Evolutionary conservation across 2,797 vertebrate genomes (phyloP).

Genomic region (Melanitta fusca): DNA sequence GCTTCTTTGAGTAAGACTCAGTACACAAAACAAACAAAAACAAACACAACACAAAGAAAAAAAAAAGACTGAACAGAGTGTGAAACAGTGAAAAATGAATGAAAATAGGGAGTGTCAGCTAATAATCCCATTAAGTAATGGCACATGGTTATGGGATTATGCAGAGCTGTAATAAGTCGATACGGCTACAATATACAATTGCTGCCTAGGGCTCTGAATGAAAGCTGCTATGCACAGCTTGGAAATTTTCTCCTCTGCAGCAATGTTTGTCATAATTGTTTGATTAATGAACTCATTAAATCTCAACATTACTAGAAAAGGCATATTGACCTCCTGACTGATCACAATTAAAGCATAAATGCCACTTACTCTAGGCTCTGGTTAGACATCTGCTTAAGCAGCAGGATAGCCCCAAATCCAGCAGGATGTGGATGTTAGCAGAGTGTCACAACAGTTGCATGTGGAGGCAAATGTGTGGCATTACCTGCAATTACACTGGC

Average conservation of each 20-base stretch:
- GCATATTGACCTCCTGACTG: background rate
- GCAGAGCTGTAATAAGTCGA: background rate
- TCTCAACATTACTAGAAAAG: background rate
- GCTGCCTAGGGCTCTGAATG: background rate
- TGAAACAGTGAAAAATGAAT: background rate
- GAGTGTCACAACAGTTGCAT: background rate
- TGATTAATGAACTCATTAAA: constrained; percentile 42
- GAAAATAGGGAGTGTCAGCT: background rate
- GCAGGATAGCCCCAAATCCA: background rate
- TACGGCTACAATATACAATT: background rate
- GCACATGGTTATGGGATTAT: background rate
- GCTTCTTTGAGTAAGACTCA: background rate
- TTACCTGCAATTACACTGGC: background rate
- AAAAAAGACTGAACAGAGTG: background rate
- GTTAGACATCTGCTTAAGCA: background rate
- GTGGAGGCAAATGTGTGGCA: background rate
- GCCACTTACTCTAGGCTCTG: background rate
- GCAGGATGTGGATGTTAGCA: background rate
- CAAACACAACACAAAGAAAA: background rate
- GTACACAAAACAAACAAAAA: background rate
- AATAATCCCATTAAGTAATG: background rate
- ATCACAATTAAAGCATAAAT: background rate
- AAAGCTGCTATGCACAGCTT: background rate
- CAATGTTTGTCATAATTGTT: background rate
- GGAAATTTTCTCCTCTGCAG: constrained; percentile 6